A percentile compares a stretch with the other conserved stretches of the same genome.
phyloP scores from a whole-genome alignment of 2,113 vertebrate species.

The Motacilla tschutschensis region DNA sequence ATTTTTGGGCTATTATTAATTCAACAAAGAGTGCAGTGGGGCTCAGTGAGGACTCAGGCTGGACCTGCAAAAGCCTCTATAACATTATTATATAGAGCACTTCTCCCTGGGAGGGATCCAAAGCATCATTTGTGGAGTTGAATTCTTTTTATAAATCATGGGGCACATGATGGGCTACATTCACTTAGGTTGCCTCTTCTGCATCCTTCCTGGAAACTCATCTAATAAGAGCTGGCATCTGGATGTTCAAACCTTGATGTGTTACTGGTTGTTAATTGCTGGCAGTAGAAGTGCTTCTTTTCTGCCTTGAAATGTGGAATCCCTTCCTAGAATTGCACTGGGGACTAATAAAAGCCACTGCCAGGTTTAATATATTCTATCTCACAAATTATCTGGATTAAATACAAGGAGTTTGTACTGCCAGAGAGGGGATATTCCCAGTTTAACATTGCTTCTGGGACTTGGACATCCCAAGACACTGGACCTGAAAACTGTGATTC shows the following conservation, averaged over 20 bases:
- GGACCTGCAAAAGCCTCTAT: neutral
- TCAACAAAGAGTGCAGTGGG: slow-evolving; percentile 15
- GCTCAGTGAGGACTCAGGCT: neutral
- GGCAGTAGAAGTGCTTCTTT: slow-evolving; percentile 18
- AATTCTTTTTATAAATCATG: slow-evolving; percentile 27
- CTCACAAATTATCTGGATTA: slow-evolving; percentile 49
- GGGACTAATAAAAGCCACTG: slow-evolving; percentile 37
- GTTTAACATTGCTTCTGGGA: slow-evolving; percentile 17
- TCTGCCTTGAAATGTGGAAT: slow-evolving; percentile 40
- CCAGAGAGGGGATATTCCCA: slow-evolving; percentile 41
- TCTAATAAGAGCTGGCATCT: slow-evolving; percentile 14
- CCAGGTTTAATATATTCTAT: slow-evolving; percentile 51
- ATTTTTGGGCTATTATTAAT: slow-evolving; percentile 54
- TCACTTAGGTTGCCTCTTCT: neutral
- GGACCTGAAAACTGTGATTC: slow-evolving; percentile 16
- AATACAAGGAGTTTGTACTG: slow-evolving; percentile 10
- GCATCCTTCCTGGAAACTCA: slow-evolving; percentile 46
- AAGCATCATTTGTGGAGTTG: neutral
- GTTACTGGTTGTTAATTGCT: slow-evolving; percentile 31
- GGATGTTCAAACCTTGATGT: slow-evolving; percentile 10
- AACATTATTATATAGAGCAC: neutral
- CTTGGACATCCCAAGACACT: slow-evolving; percentile 22
- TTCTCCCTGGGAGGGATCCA: slow-evolving; percentile 23
- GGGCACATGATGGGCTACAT: neutral
- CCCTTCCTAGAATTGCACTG: slow-evolving; percentile 36